phyloP scores from a whole-genome alignment of 2,113 vertebrate species.

The Cottus gobio region DNA sequence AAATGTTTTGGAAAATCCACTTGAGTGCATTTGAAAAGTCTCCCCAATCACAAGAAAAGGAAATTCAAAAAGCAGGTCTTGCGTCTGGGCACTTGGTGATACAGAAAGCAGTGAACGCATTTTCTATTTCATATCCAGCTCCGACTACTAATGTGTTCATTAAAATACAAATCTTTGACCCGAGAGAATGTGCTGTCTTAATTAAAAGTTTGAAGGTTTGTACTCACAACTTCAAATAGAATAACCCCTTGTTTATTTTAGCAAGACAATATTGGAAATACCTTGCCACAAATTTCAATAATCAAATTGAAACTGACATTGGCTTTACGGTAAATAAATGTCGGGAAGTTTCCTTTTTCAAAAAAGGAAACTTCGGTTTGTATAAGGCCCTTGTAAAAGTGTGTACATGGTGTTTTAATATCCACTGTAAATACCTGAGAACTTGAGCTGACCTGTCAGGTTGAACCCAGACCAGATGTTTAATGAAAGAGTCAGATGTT shows the following conservation, averaged over 20 bases:
- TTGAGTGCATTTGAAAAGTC: slow-evolving; percentile 48
- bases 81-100: slow-evolving; percentile 22
- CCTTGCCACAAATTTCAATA: not conserved
- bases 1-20: slow-evolving; percentile 62
- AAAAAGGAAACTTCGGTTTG: not conserved
- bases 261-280: not conserved
- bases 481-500: slow-evolving; percentile 3
- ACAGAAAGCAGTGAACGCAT: slow-evolving; percentile 1
- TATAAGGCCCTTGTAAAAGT: not conserved
- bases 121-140: slow-evolving; percentile 31
- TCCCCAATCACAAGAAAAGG: slow-evolving; percentile 28
- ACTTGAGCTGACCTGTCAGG: slow-evolving; percentile 41
- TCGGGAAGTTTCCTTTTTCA: not conserved
- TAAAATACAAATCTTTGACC: slow-evolving; percentile 14
- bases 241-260: not conserved
- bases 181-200: not conserved
- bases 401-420: slow-evolving; percentile 37
- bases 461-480: slow-evolving; percentile 35
- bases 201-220: slow-evolving; percentile 23
- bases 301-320: not conserved
- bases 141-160: slow-evolving; percentile 9
- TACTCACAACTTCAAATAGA: not conserved
- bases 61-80: slow-evolving; percentile 25
- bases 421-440: slow-evolving; percentile 44
- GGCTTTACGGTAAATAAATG: not conserved